phyloP scores from a whole-genome alignment of 2,113 vertebrate genomes.

The Empidonax traillii region DNA sequence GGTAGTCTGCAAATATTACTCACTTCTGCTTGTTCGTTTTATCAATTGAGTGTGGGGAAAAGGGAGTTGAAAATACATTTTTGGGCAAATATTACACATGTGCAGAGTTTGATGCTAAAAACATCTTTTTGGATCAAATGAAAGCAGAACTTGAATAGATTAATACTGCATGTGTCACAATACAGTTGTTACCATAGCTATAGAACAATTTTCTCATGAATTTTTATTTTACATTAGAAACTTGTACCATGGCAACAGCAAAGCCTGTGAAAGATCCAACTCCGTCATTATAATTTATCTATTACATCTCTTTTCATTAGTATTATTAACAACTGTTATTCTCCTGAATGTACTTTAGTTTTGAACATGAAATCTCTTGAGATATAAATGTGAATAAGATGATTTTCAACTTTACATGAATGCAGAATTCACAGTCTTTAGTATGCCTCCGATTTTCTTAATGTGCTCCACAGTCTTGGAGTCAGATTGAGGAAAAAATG shows the following conservation, averaged over 20 bases:
- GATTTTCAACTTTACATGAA: slow-evolving; percentile 17
- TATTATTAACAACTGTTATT: slow-evolving; percentile 52
- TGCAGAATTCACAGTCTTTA: slow-evolving; percentile 14
- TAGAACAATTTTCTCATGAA: slow-evolving; percentile 47
- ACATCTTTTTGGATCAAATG: slow-evolving; percentile 17
- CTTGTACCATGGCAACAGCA: slow-evolving; percentile 71
- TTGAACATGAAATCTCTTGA: slow-evolving; percentile 39
- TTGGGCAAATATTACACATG: neutral
- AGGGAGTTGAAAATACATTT: neutral
- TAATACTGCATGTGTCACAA: neutral
- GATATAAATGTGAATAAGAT: slow-evolving; percentile 49
- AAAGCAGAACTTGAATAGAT: slow-evolving; percentile 18
- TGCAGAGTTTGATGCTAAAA: slow-evolving; percentile 13
- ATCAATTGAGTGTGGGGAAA: neutral
- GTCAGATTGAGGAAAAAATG: slow-evolving; percentile 3
- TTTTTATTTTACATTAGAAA: slow-evolving; percentile 62
- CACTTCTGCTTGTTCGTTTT: neutral
- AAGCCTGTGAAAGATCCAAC: slow-evolving; percentile 47
- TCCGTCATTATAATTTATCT: slow-evolving; percentile 54
- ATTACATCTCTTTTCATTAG: slow-evolving; percentile 58
- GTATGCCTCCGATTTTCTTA: slow-evolving; percentile 18
- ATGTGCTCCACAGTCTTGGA: slow-evolving; percentile 14
- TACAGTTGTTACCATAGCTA: slow-evolving; percentile 65
- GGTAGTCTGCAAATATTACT: neutral
- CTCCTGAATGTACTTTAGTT: slow-evolving; percentile 48